These are phyloP conservation scores for Melinaea menophilus DNA, from an alignment of 2,888 invertebrate genomes.

Conservation along the genomic window DNA sequence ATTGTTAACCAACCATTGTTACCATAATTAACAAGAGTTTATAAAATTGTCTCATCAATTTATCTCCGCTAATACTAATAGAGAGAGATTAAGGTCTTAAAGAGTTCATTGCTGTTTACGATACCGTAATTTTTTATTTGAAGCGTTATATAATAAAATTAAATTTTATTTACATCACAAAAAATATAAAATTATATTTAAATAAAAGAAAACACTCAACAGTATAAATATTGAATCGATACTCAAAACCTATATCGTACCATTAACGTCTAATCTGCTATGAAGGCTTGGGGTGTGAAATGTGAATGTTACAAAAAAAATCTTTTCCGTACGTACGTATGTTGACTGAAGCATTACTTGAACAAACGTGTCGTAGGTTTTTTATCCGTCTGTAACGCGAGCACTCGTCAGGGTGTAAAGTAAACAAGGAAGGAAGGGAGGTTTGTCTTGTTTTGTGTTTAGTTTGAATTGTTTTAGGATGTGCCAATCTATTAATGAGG, in stretches of 20 bases:
- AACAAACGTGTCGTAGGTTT: conserved; percentile 54
- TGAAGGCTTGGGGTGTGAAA: neutral
- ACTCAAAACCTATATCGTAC: conserved; percentile 1
- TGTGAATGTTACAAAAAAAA: conserved; percentile 11
- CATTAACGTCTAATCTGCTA: neutral
- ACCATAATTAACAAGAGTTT: conserved; percentile 1
- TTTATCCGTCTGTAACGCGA: conserved; percentile 20
- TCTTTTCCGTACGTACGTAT: conserved; percentile 33
- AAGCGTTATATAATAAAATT: too few relatives aligned
- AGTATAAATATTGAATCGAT: conserved; percentile 1
- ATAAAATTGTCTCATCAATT: conserved; percentile 46
- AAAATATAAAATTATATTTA: neutral
- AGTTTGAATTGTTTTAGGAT: conserved; percentile 6
- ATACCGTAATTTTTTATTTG: neutral
- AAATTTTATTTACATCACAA: neutral
- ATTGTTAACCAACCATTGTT: neutral
- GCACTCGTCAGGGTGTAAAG: conserved; percentile 20
- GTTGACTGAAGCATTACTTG: conserved; percentile 71
- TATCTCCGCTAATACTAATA: conserved; percentile 45
- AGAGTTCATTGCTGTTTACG: conserved; percentile 1
- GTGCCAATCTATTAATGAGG: conserved; percentile 4
- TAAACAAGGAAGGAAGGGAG: conserved; percentile 10
- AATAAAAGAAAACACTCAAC: neutral
- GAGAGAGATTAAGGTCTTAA: conserved; percentile 30
- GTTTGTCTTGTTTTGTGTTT: neutral